These are phyloP conservation scores for Microplitis mediator DNA, from an alignment of 1,140 invertebrate genomes.

Conservation along the genomic window DNA sequence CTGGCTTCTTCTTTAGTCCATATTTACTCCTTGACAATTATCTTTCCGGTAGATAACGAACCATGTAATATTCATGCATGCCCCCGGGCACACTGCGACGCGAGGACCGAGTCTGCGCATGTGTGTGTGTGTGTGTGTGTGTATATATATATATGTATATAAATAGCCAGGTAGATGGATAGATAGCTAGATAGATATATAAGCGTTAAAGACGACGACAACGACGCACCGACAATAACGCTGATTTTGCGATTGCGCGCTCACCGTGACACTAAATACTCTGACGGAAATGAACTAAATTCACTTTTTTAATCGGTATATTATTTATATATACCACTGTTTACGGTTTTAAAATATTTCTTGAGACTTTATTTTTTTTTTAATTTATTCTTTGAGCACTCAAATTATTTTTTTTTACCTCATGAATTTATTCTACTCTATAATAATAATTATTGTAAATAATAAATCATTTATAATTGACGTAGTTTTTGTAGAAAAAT, in stretches of 20 bases:
- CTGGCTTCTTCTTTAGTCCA: conserved; percentile 44
- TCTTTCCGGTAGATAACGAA: conserved; percentile 61
- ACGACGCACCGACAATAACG: conserved; percentile 44
- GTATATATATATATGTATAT: too few species aligned
- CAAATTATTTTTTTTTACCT: too few species aligned
- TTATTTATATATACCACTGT: background rate
- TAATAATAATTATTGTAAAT: too few species aligned
- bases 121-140: background rate
- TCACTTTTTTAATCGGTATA: background rate
- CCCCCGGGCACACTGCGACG: conserved; percentile 33
- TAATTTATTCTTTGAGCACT: background rate
- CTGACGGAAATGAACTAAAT: background rate
- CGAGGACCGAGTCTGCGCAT: conserved; percentile 45
- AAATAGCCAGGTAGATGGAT: too few species aligned
- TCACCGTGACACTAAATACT: conserved; percentile 59
- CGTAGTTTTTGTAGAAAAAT: too few species aligned
- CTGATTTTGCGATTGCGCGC: conserved; percentile 61
- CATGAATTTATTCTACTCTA: too few species aligned
- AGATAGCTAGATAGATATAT: too few species aligned
- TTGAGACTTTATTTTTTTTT: background rate
- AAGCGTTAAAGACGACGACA: conserved; percentile 14
- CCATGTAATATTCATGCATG: conserved; percentile 61
- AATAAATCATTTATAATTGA: too few species aligned
- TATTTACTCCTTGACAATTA: conserved; percentile 63
- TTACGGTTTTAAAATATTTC: too few species aligned